Conservation (phyloP, 1,140 invertebrate genomes). For the Rhopalosiphum maidis region DNA sequence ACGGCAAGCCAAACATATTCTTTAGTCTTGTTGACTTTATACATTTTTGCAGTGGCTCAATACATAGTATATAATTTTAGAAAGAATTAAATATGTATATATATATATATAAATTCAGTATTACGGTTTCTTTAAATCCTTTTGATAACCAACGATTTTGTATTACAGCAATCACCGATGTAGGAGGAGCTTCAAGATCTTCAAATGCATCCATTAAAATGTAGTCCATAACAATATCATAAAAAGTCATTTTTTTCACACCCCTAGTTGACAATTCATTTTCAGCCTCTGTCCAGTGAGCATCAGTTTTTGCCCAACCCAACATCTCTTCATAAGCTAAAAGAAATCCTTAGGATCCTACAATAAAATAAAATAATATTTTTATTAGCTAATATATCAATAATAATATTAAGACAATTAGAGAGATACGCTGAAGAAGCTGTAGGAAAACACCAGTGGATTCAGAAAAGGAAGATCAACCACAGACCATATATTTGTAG, state of each 20-base stretch:
- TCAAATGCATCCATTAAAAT: conserved; percentile 97
- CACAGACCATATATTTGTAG: neutral
- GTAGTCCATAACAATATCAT: conserved; percentile 96
- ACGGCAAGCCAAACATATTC: neutral
- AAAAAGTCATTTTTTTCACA: conserved; percentile 93
- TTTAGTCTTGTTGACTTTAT: neutral
- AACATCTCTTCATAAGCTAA: conserved; percentile 91
- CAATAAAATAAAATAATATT: conserved; percentile 59
- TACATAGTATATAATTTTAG: neutral
- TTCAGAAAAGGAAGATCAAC: neutral
- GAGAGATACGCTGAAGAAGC: neutral
- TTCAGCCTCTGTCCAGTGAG: conserved; percentile 80
- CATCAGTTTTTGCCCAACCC: conserved; percentile 77
- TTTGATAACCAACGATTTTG: conserved; percentile 97
- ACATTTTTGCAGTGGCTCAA: neutral
- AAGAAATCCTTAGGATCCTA: conserved; percentile 91
- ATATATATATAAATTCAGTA: conserved; percentile 60
- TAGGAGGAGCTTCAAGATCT: conserved; percentile 86
- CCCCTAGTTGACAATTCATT: conserved; percentile 84
- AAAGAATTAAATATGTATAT: neutral
- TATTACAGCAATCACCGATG: conserved; percentile 90
- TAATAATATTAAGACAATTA: neutral
- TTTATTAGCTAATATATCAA: neutral
- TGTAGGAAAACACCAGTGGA: neutral
- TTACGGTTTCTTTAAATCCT: conserved; percentile 92